Conservation (phyloP, 2,113 vertebrate genomes). For the Dolichotis patagonum region DNA sequence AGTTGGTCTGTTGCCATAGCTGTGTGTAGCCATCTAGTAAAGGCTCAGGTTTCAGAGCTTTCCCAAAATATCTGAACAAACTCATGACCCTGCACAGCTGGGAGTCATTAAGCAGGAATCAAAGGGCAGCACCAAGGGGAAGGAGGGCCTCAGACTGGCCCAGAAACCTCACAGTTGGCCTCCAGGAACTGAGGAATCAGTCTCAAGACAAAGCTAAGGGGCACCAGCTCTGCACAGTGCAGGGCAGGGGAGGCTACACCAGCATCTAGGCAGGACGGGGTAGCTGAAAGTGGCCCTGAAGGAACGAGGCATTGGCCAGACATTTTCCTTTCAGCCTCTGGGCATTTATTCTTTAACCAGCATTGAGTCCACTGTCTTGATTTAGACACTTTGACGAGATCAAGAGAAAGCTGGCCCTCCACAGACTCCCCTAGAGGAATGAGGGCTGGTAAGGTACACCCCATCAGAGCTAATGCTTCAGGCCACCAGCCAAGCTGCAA, state of each 20-base stretch:
- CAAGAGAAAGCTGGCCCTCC: neutral
- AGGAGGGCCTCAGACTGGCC: neutral
- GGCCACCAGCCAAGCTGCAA: neutral
- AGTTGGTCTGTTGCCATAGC: neutral
- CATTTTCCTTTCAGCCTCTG: neutral
- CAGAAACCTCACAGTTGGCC: neutral
- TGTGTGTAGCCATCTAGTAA: neutral
- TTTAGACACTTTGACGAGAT: neutral
- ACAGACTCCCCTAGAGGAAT: neutral
- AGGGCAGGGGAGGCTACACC: neutral
- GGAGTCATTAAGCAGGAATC: conserved; percentile 71
- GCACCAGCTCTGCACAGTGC: neutral
- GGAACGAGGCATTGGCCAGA: neutral
- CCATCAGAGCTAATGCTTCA: neutral
- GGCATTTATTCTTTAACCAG: neutral
- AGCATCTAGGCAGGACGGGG: neutral
- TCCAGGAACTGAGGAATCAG: conserved; percentile 23
- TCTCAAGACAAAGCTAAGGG: neutral
- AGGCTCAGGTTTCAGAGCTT: conserved; percentile 59
- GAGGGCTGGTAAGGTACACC: neutral
- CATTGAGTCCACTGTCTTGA: neutral
- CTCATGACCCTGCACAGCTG: conserved; percentile 59
- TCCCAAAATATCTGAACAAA: neutral
- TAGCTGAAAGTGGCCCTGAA: neutral
- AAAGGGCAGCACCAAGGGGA: conserved; percentile 49